A percentile compares a stretch with the other conserved stretches of the same genome.
Conservation (phyloP, 2,888 invertebrate genomes). For the Lycocerus yunnanus region DNA sequence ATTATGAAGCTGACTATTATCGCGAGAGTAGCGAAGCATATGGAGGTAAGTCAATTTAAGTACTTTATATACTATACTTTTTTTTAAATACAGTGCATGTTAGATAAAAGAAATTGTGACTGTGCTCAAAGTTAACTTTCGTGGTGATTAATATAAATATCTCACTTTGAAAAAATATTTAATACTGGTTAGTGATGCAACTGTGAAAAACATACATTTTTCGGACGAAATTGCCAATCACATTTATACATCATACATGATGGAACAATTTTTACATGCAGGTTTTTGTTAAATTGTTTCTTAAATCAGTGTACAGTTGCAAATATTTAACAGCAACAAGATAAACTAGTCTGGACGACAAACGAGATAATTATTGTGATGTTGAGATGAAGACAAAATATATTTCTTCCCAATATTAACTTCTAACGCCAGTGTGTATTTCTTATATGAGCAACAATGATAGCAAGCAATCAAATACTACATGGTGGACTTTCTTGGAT, state of each 20-base stretch:
- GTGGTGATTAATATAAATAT: background rate
- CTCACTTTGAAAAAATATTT: background rate
- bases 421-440: background rate
- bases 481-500: background rate
- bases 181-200: background rate
- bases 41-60: conserved; percentile 35
- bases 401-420: background rate
- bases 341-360: background rate
- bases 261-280: background rate
- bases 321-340: background rate
- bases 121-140: conserved; percentile 13
- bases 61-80: background rate
- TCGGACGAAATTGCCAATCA: background rate
- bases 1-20: conserved; percentile 57
- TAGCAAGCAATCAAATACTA: background rate
- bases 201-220: background rate
- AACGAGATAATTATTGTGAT: background rate
- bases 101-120: conserved; percentile 2
- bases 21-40: conserved; percentile 36
- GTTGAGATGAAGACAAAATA: background rate
- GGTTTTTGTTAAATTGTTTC: background rate
- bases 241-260: background rate
- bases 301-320: background rate
- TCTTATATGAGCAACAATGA: background rate
- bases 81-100: background rate